These are phyloP conservation scores for Psittacula cyanocephala DNA, from an alignment of 2,113 vertebrate genomes.

Conservation along the genomic window DNA sequence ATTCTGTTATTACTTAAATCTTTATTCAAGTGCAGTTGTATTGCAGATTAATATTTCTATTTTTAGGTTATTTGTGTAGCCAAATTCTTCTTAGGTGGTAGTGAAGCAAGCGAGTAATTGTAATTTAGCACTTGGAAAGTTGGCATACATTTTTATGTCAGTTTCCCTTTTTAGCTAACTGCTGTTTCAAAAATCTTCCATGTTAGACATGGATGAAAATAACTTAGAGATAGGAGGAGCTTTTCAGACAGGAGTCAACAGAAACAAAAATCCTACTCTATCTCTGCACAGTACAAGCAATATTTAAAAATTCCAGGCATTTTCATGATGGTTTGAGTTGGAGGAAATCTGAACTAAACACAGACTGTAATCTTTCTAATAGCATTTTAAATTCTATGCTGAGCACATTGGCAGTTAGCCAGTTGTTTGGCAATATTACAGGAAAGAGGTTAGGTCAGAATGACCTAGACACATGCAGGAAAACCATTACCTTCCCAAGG, in stretches of 20 bases:
- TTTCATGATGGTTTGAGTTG: not conserved
- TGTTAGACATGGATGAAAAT: not conserved
- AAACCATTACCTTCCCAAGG: not conserved
- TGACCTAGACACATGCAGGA: slow-evolving; percentile 20
- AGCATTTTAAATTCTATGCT: not conserved
- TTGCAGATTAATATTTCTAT: not conserved
- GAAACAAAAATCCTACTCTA: not conserved
- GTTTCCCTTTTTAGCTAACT: slow-evolving; percentile 7
- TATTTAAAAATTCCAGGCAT: slow-evolving; percentile 1
- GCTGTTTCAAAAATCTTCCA: slow-evolving; percentile 7
- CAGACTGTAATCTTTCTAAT: not conserved
- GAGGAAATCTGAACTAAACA: not conserved
- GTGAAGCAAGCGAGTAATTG: not conserved
- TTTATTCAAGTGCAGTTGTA: not conserved
- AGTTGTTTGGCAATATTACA: not conserved
- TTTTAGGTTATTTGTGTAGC: not conserved
- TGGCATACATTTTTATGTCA: not conserved
- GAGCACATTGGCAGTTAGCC: not conserved
- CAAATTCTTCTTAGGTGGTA: not conserved
- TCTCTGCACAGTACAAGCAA: not conserved
- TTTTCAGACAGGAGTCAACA: not conserved
- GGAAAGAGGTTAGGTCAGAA: slow-evolving; percentile 14
- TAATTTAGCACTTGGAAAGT: not conserved
- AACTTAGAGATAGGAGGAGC: not conserved
- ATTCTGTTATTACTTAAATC: not conserved